Conservation (phyloP, 1,140 invertebrate genomes). For the Arctopsyche grandis region DNA sequence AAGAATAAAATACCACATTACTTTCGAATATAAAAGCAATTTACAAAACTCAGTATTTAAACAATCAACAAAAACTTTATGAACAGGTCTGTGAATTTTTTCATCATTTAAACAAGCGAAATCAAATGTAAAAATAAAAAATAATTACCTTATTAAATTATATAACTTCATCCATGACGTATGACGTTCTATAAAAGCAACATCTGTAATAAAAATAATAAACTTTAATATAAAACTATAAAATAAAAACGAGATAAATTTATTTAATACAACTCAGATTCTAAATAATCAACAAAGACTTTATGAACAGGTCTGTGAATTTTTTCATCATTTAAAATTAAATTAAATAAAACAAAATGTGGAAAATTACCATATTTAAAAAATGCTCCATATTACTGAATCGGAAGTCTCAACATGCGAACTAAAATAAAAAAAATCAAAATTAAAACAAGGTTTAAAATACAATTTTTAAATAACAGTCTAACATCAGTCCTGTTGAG, state of each 20-base stretch:
- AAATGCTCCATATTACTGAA: no score
- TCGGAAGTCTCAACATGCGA: no score
- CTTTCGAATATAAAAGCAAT: neutral
- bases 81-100: constrained; percentile 65
- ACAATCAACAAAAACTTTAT: constrained; percentile 54
- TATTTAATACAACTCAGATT: no score
- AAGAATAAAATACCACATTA: no score
- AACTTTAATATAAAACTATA: no score
- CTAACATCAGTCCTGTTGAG: constrained; percentile 54
- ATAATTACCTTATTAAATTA: no score
- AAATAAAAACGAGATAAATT: no score
- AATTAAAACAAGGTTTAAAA: neutral
- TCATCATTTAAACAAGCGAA: constrained; percentile 55
- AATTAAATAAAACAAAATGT: constrained; percentile 39
- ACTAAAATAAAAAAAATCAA: neutral
- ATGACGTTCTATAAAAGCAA: no score
- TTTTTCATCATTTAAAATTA: constrained; percentile 57
- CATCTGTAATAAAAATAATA: no score
- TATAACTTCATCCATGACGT: no score
- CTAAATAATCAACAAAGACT: neutral
- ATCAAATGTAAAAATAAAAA: no score
- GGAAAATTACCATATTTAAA: constrained; percentile 36
- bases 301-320: constrained; percentile 66
- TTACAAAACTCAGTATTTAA: neutral
- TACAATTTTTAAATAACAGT: neutral